phyloP scores from a whole-genome alignment of 1,140 invertebrate species.

The Drosophila malerkotliana region DNA sequence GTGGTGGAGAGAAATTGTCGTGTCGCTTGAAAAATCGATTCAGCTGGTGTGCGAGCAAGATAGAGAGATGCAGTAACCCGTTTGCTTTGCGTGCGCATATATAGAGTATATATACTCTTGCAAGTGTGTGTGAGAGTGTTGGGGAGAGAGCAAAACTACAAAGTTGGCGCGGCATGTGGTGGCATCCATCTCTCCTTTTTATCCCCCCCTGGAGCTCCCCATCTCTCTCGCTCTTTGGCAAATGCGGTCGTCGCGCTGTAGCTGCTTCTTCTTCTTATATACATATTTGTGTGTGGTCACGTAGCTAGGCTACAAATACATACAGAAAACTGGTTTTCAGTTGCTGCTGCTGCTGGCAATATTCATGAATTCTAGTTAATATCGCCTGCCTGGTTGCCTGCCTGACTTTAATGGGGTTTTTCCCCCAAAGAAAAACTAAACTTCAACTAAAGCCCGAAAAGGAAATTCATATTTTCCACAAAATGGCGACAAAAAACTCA shows the following conservation, averaged over 20 bases:
- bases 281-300: conserved; percentile 64
- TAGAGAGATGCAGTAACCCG: conserved; percentile 64
- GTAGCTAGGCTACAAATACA: conserved; percentile 61
- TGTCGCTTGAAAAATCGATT: conserved; percentile 78
- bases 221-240: conserved; percentile 13
- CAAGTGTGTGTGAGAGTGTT: conserved; percentile 21
- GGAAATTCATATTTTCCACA: neutral
- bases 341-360: conserved; percentile 40
- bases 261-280: conserved; percentile 4
- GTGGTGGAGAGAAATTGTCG: conserved; percentile 71
- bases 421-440: conserved; percentile 33
- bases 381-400: conserved; percentile 41
- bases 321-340: conserved; percentile 63
- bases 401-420: conserved; percentile 66
- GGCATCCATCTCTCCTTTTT: conserved; percentile 50
- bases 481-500: conserved; percentile 17
- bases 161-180: conserved; percentile 72
- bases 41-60: conserved; percentile 60
- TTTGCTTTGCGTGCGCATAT: conserved; percentile 69
- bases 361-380: conserved; percentile 68
- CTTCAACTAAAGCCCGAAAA: neutral
- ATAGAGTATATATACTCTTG: conserved; percentile 12
- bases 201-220: neutral
- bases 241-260: conserved; percentile 62
- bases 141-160: conserved; percentile 65